phyloP scores from a whole-genome alignment of 92 coral and sea anemone species.

The Phymanthus crucifer region DNA sequence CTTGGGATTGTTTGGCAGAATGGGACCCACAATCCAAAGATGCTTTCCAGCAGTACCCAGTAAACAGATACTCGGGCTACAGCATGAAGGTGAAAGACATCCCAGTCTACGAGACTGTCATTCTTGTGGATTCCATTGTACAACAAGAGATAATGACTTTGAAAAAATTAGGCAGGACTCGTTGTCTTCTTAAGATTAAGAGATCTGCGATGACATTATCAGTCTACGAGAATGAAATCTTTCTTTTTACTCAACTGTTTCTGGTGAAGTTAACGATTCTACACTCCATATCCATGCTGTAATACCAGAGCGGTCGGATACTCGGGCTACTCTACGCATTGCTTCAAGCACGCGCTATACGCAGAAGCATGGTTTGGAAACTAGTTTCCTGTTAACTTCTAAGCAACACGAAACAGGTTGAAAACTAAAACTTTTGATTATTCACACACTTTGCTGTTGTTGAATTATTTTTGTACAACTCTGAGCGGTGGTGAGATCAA shows the following conservation, averaged over 20 bases:
- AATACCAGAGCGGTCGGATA: neutral
- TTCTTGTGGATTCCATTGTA: too few species aligned
- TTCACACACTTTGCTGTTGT: neutral
- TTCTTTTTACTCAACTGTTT: neutral
- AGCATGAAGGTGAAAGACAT: too few species aligned
- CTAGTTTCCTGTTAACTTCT: neutral
- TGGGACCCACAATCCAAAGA: too few species aligned
- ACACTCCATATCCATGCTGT: neutral
- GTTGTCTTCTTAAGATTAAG: too few species aligned
- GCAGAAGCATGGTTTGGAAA: neutral
- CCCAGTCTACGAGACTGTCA: too few species aligned
- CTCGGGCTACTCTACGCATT: neutral
- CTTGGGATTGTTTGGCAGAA: too few species aligned
- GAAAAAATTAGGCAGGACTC: too few species aligned
- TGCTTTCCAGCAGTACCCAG: too few species aligned
- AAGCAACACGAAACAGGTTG: neutral
- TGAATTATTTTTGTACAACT: conserved; percentile 13
- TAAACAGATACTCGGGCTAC: too few species aligned
- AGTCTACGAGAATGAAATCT: neutral
- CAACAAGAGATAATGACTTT: too few species aligned
- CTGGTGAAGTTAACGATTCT: neutral
- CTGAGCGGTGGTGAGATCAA: neutral
- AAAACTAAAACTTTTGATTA: neutral
- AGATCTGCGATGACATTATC: neutral
- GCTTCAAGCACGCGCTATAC: neutral